Evolutionary conservation across 2,888 invertebrate species (phyloP).

Genomic region (Eupithecia tripunctaria): DNA sequence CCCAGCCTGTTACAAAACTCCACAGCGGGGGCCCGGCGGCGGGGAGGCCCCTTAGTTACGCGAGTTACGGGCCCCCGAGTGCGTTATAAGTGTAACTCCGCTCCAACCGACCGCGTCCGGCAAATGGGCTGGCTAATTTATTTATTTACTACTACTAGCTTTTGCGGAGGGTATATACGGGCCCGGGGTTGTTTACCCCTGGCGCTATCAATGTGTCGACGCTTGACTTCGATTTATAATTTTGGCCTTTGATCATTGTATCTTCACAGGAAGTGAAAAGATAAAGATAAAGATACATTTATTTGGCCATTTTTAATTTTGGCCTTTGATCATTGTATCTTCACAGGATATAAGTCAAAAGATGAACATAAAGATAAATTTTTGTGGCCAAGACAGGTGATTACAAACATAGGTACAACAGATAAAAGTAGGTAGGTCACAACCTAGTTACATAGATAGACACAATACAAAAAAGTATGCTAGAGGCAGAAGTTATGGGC

Average conservation of each 20-base stretch:
- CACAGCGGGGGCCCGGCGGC: background rate
- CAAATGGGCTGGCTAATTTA: conserved; percentile 65
- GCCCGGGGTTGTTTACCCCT: background rate
- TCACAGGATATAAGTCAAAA: no score
- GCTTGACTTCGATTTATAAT: background rate
- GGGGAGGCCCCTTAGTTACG: background rate
- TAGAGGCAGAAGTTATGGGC: background rate
- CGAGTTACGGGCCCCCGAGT: conserved; percentile 58
- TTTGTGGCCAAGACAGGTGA: no score
- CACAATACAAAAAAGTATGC: no score
- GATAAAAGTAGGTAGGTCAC: no score
- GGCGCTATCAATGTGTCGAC: conserved; percentile 6
- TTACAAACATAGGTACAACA: no score
- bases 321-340: background rate
- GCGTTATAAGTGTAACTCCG: conserved; percentile 55
- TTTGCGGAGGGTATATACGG: conserved; percentile 13
- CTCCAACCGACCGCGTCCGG: conserved; percentile 53
- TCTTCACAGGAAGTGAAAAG: background rate
- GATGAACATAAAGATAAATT: no score
- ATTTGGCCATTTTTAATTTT: no score
- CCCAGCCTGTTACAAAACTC: background rate
- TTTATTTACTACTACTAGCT: conserved; percentile 58
- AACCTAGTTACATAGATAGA: no score
- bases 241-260: background rate
- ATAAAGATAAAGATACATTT: no score